A percentile compares a stretch with the other conserved stretches of the same genome.
Conservation (phyloP, 2,113 vertebrate genomes). For the Cheirogaleus medius region DNA sequence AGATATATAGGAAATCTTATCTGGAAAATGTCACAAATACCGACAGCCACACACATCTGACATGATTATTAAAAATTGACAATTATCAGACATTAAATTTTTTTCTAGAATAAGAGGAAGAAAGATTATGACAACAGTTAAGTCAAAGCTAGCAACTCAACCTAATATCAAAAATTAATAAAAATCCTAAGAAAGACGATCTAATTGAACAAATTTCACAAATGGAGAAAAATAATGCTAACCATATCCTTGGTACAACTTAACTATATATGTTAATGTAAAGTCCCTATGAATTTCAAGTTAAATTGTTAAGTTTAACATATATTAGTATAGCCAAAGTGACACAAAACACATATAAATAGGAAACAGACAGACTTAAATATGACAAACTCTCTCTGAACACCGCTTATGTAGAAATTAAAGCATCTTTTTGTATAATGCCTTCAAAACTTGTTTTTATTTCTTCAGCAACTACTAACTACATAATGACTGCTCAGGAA, state of each 20-base stretch:
- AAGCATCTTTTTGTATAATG: not conserved
- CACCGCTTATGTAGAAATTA: not conserved
- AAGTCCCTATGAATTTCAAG: not conserved
- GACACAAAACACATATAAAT: constrained; percentile 43
- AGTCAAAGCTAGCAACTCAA: not conserved
- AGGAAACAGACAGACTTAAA: constrained; percentile 35
- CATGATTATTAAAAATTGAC: not conserved
- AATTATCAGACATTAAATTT: not conserved
- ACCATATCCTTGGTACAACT: not conserved
- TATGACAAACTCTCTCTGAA: not conserved
- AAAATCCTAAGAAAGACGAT: not conserved
- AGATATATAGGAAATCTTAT: not conserved
- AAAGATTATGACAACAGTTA: not conserved
- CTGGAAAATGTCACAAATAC: not conserved
- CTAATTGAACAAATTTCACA: not conserved
- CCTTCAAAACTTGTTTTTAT: not conserved
- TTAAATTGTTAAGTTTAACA: constrained; percentile 52
- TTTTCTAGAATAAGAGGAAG: not conserved
- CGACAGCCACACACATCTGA: not conserved
- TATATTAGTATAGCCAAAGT: constrained; percentile 62
- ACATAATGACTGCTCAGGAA: not conserved
- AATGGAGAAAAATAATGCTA: not conserved
- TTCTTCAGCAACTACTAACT: not conserved
- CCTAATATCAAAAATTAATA: constrained; percentile 26
- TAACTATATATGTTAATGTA: not conserved